Evolutionary conservation across 2,888 invertebrate genomes (phyloP), one percentile per base, ranked within the genome.

Genomic region (Drosophila helvetica): DNA sequence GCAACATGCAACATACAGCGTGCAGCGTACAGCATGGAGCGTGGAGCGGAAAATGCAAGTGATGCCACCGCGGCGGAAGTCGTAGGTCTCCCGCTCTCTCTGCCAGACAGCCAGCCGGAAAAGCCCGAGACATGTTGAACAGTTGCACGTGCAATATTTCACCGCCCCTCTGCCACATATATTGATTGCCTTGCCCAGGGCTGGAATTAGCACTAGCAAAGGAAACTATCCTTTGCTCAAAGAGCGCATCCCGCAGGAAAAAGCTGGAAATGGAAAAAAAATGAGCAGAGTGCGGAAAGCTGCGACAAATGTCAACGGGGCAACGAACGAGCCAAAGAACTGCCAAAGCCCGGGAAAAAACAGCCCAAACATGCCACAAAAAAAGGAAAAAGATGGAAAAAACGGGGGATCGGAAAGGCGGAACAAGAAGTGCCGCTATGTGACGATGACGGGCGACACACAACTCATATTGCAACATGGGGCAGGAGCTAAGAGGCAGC

Each of bases 251-350:
- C 42, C n/a, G 45, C 15, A 18, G 45, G 45, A 18, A 17, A 51
- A 55, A 25, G 25, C 43, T 10, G 38, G 12, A 12, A 50, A 45
- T 10, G 38, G 17, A 12, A 50, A 45, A n/a, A 46, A 45, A 67
- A 47, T 59, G n/a, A 48, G 53, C 63, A 54, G 48, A 63, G 65
- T 66, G 75, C 64, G 58, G 79, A 74, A 80, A 75, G 78, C 71
- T 78, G 86, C 84, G 79, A 81, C 80, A 83, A 81, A 70, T 86
- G 86, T 78, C 83, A 83, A 68, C 80, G 74, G 78, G 70, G 63
- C 74, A 75, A 70, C 59, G 52, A 69, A 78, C 73, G 56, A 47
- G 45, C 56, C 43, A 22, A 51, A 53, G 59, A 60, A 46, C 59
- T 58, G 52, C 50, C 30, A 50, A 54, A 65, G n/a, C 47, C 52